Conservation (phyloP, 2,888 invertebrate species). For the Drosophila mayaguana region DNA sequence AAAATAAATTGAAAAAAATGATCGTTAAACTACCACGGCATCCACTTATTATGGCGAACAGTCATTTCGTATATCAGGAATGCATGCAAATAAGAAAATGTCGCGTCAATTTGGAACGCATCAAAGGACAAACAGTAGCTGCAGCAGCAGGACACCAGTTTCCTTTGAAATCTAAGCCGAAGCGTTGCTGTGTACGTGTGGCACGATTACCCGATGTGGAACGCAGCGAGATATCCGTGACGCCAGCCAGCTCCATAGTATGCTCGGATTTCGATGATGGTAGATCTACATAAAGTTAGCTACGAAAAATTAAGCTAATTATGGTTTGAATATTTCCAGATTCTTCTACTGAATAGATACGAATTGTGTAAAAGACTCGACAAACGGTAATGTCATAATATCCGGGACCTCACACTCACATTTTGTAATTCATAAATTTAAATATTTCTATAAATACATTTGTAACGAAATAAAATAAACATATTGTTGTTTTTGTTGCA, state of each 20-base stretch:
- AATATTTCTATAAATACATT: constrained; percentile 19
- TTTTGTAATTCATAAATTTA: constrained; percentile 6
- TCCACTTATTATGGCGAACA: constrained; percentile 54
- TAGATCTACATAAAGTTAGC: neutral
- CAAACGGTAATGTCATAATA: neutral
- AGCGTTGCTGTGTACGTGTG: constrained; percentile 74
- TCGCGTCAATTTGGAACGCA: constrained; percentile 69
- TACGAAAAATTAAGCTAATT: neutral
- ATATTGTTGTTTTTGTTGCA: constrained; percentile 6
- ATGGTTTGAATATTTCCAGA: constrained; percentile 20
- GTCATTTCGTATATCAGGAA: constrained; percentile 37
- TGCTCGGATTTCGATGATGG: constrained; percentile 59
- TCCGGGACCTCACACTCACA: constrained; percentile 4
- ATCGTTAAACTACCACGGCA: constrained; percentile 69
- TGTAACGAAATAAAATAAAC: constrained; percentile 22
- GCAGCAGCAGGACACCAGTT: constrained; percentile 22
- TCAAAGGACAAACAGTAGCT: constrained; percentile 35
- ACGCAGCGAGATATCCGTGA: constrained; percentile 70
- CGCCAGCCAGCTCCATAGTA: constrained; percentile 71
- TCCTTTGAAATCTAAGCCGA: constrained; percentile 43
- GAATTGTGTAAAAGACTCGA: neutral
- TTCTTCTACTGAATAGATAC: constrained; percentile 22
- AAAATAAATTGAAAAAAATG: constrained; percentile 64
- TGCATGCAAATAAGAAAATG: constrained; percentile 67
- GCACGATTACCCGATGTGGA: constrained; percentile 69